Evolutionary conservation across 2,113 vertebrate species (phyloP).

Genomic region (Ondatra zibethicus): DNA sequence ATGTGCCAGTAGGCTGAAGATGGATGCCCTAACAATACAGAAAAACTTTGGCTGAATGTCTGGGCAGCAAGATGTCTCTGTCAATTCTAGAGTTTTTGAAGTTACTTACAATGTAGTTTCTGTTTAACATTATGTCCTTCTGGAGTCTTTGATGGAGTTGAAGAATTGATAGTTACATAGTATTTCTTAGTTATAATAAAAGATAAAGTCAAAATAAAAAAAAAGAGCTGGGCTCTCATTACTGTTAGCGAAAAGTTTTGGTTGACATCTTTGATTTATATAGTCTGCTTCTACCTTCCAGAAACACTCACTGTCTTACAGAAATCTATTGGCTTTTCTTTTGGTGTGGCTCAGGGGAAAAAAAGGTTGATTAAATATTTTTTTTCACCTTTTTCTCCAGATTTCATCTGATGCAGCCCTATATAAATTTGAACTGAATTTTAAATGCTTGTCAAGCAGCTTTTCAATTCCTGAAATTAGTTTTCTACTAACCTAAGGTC

Average conservation of each 20-base stretch:
- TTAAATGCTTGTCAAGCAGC: conserved; percentile 59
- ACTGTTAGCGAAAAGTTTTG: not conserved
- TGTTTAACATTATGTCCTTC: too few species aligned
- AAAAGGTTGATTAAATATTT: conserved; percentile 62
- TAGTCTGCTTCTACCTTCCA: conserved; percentile 11
- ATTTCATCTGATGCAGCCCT: conserved; percentile 49
- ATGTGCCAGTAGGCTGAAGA: too few species aligned
- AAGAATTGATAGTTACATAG: too few species aligned
- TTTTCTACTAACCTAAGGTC: conserved; percentile 44
- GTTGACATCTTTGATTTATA: not conserved
- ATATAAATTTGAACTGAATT: conserved; percentile 56
- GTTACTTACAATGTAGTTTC: too few species aligned
- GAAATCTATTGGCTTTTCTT: conserved; percentile 53
- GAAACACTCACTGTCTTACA: conserved; percentile 16
- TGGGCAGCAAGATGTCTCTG: too few species aligned
- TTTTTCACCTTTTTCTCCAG: conserved; percentile 40
- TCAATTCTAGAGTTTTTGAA: too few species aligned
- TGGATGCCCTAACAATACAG: too few species aligned
- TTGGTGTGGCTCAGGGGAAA: not conserved
- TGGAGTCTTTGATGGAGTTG: too few species aligned
- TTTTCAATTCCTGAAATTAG: conserved; percentile 61
- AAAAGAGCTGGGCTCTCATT: not conserved
- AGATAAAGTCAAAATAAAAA: too few species aligned
- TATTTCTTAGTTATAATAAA: too few species aligned
- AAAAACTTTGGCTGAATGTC: too few species aligned